Conservation (phyloP, 2,888 invertebrate genomes). For the Quadroppia sp. region DNA sequence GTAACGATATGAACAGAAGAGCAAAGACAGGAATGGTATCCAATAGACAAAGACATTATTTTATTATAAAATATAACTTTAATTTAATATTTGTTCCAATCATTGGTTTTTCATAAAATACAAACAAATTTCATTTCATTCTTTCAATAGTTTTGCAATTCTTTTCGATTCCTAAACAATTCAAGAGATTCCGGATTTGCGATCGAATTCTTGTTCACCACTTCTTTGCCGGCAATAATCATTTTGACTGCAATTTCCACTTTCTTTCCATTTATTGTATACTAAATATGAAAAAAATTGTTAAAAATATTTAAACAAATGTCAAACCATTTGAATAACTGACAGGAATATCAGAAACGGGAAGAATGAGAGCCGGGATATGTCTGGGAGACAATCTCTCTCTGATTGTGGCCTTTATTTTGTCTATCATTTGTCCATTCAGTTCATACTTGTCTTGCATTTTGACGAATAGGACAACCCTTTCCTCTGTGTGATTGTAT, state of each 20-base stretch:
- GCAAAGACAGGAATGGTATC: too few species aligned
- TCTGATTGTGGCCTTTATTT: constrained; percentile 55
- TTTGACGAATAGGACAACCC: constrained; percentile 59
- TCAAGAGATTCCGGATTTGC: constrained; percentile 57
- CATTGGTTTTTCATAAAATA: too few species aligned
- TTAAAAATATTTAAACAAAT: background rate
- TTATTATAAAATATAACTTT: too few species aligned
- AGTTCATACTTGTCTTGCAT: constrained; percentile 52
- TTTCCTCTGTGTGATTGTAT: constrained; percentile 56
- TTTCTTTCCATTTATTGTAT: constrained; percentile 60
- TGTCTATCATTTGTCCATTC: constrained; percentile 52
- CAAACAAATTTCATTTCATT: background rate
- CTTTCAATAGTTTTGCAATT: constrained; percentile 50
- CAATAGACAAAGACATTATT: too few species aligned
- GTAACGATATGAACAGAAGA: too few species aligned
- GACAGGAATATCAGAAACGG: constrained; percentile 56
- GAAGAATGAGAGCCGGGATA: constrained; percentile 57
- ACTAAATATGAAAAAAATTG: constrained; percentile 52
- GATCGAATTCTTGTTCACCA: constrained; percentile 56
- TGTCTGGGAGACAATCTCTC: constrained; percentile 57
- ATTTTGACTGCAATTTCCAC: constrained; percentile 60
- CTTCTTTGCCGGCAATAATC: constrained; percentile 55
- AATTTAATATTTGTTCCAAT: too few species aligned
- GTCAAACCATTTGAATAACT: constrained; percentile 28
- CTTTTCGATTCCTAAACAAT: constrained; percentile 53